Evolutionary conservation across 1,140 invertebrate species (phyloP).

Genomic region (Lepidurus couesii): DNA sequence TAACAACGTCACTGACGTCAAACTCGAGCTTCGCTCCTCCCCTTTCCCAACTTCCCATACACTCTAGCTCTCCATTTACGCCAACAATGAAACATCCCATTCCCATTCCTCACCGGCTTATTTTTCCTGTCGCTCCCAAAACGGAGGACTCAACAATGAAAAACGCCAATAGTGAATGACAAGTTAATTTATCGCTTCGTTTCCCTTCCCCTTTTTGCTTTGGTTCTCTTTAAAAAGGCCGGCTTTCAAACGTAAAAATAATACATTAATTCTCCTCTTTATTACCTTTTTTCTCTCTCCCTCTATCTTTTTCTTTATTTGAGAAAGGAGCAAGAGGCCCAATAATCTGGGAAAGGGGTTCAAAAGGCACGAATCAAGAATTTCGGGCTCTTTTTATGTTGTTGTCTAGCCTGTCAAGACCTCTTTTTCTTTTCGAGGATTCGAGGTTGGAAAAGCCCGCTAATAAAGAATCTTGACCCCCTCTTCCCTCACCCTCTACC

Average conservation of each 20-base stretch:
- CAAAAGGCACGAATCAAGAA: not conserved
- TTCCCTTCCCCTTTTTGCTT: not conserved
- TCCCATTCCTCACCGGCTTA: too few species aligned
- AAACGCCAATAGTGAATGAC: not conserved
- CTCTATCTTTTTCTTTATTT: not conserved
- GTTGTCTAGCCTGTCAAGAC: not conserved
- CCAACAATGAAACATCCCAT: too few species aligned
- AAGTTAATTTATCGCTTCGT: constrained; percentile 16
- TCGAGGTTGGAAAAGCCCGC: too few species aligned
- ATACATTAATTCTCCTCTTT: too few species aligned
- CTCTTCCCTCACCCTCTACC: not conserved
- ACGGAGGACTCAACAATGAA: not conserved
- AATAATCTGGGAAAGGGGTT: not conserved
- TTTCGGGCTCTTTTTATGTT: not conserved
- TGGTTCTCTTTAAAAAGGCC: not conserved
- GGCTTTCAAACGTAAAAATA: too few species aligned
- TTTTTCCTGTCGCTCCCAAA: too few species aligned
- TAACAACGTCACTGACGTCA: too few species aligned
- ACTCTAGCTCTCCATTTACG: too few species aligned
- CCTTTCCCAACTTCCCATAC: too few species aligned
- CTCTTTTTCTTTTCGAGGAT: not conserved
- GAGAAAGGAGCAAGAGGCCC: not conserved
- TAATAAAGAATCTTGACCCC: too few species aligned
- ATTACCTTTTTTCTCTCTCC: not conserved
- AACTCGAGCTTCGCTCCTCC: too few species aligned